These are phyloP conservation scores for Scortum barcoo DNA, from an alignment of 2,113 vertebrate species.

Conservation along the genomic window DNA sequence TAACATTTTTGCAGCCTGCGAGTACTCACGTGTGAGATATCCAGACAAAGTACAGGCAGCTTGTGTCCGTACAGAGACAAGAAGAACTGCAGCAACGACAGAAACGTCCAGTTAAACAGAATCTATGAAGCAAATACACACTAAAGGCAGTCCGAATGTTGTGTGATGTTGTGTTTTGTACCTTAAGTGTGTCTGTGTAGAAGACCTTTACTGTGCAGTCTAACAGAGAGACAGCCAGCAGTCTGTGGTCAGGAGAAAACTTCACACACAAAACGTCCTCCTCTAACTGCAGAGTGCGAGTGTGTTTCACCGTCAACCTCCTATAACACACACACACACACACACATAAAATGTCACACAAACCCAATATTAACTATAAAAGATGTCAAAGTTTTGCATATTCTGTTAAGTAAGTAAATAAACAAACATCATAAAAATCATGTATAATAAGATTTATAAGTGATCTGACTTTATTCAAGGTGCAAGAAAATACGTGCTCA, in stretches of 20 bases:
- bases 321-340: constrained; percentile 57
- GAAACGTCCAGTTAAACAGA: background rate
- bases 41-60: constrained; percentile 96
- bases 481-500: background rate
- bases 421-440: background rate
- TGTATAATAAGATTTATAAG: background rate
- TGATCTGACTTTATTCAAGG: background rate
- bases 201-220: constrained; percentile 98
- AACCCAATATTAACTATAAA: background rate
- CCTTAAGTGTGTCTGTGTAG: constrained; percentile 95
- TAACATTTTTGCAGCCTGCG: background rate
- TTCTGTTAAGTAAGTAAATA: background rate
- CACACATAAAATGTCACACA: background rate
- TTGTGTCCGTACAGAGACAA: constrained; percentile 98
- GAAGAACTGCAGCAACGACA: constrained; percentile 89
- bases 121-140: background rate
- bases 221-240: constrained; percentile 92
- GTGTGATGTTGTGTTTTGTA: constrained; percentile 51
- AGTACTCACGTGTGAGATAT: constrained; percentile 94
- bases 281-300: constrained; percentile 91
- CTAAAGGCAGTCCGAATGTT: background rate
- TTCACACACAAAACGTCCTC: constrained; percentile 95
- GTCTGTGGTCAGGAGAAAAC: constrained; percentile 90
- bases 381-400: background rate
- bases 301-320: constrained; percentile 91